These are phyloP conservation scores for Ageneiosus marmoratus DNA, from an alignment of 2,113 vertebrate genomes.

Conservation along the genomic window DNA sequence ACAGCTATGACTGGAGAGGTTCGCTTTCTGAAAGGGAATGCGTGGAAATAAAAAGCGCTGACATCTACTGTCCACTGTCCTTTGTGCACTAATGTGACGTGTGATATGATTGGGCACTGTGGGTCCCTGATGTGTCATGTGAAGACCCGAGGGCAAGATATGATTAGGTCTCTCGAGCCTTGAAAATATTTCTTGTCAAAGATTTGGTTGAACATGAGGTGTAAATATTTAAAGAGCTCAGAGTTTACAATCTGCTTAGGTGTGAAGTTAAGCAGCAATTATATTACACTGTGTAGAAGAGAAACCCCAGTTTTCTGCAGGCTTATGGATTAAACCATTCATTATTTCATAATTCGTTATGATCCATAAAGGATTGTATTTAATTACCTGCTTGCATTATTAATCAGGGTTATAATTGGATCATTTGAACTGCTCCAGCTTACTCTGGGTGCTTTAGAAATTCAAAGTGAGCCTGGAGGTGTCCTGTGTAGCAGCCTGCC, in stretches of 20 bases:
- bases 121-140: background rate
- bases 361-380: conserved; percentile 20
- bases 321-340: background rate
- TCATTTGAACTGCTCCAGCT: conserved; percentile 13
- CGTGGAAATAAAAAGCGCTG: background rate
- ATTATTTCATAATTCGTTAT: conserved; percentile 1
- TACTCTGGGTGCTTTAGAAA: conserved; percentile 15
- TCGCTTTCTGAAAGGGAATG: conserved; percentile 18
- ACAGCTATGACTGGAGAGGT: conserved; percentile 1
- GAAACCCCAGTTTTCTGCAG: background rate
- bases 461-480: conserved; percentile 10
- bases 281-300: background rate
- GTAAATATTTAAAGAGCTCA: background rate
- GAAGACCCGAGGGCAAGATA: background rate
- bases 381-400: conserved; percentile 39
- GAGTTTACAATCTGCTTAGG: background rate
- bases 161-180: conserved; percentile 21
- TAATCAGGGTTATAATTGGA: conserved; percentile 34
- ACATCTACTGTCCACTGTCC: conserved; percentile 11
- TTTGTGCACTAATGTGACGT: background rate
- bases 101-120: background rate
- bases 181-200: conserved; percentile 1
- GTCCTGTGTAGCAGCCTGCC: conserved; percentile 5
- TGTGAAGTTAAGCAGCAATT: background rate
- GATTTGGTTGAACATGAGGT: background rate